A percentile compares a stretch with the other conserved stretches of the same genome.
Evolutionary conservation across 2,888 invertebrate genomes (phyloP).

Genomic region (Amblyjoppa fuscipennis): DNA sequence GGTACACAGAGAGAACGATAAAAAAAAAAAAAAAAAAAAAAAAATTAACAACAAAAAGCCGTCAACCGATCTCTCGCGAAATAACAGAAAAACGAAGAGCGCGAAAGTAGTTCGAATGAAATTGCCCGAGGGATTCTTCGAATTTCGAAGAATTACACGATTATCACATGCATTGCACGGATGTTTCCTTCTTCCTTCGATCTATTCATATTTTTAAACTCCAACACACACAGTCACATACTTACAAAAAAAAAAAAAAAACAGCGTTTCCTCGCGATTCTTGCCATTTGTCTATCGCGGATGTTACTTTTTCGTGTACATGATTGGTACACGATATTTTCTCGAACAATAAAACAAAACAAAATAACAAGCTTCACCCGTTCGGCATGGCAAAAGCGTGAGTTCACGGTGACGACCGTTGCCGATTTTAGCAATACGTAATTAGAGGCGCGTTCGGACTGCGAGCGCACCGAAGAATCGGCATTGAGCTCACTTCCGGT

Average conservation of each 20-base stretch:
- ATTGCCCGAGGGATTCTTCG: neutral
- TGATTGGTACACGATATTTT: neutral
- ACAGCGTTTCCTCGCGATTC: conserved; percentile 61
- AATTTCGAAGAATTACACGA: conserved; percentile 15
- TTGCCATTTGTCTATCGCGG: conserved; percentile 57
- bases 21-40: neutral
- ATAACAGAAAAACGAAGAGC: neutral
- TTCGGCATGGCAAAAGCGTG: neutral
- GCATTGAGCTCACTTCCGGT: conserved; percentile 36
- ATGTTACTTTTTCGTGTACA: conserved; percentile 2
- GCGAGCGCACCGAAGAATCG: conserved; percentile 24
- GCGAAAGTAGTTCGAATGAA: conserved; percentile 3
- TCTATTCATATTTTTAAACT: conserved; percentile 54
- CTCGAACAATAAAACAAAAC: neutral
- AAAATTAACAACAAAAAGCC: neutral
- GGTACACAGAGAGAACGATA: neutral
- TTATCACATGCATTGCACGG: conserved; percentile 56
- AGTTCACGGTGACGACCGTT: neutral
- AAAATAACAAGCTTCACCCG: neutral
- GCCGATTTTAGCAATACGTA: conserved; percentile 45
- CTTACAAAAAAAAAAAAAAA: neutral
- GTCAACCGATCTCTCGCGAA: neutral
- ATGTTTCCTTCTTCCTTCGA: conserved; percentile 63
- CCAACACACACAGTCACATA: conserved; percentile 1
- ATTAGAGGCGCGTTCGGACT: conserved; percentile 44